A percentile compares a stretch with the other conserved stretches of the same genome.
Evolutionary conservation across 2,888 invertebrate species (phyloP).

Genomic region (Chironomus riparius): DNA sequence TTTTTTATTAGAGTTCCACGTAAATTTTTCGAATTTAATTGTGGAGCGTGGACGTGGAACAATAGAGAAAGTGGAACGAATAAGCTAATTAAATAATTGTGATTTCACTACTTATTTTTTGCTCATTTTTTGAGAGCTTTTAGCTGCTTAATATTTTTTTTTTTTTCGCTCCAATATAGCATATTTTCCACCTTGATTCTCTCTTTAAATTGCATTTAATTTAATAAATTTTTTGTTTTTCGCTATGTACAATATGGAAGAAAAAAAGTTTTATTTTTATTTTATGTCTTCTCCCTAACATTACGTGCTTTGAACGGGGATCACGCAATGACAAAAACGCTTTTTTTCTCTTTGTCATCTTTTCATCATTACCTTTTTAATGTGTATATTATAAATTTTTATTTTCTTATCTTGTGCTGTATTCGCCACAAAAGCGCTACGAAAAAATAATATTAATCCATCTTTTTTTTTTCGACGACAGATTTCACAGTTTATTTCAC

Average conservation of each 20-base stretch:
- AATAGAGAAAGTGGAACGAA: neutral
- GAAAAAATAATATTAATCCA: too few relatives aligned
- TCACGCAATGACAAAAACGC: neutral
- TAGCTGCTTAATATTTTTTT: neutral
- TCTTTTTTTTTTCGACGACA: too few relatives aligned
- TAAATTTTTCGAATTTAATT: neutral
- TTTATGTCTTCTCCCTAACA: neutral
- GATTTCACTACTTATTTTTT: neutral
- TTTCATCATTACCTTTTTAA: neutral
- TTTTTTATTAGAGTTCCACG: neutral
- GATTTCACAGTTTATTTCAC: too few relatives aligned
- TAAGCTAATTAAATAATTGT: constrained; percentile 4
- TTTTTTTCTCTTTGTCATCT: neutral
- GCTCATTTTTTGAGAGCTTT: neutral
- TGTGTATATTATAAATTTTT: neutral
- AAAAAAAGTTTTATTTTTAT: neutral
- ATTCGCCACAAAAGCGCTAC: too few relatives aligned
- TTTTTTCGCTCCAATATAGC: neutral
- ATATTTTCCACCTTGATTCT: neutral
- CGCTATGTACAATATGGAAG: neutral
- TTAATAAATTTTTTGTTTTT: neutral
- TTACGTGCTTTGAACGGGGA: neutral
- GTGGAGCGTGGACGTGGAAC: neutral
- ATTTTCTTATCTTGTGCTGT: neutral
- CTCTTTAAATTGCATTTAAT: neutral